These are phyloP conservation scores for Sarcophilus harrisii DNA, from an alignment of 2,797 vertebrate genomes.

Conservation along the genomic window DNA sequence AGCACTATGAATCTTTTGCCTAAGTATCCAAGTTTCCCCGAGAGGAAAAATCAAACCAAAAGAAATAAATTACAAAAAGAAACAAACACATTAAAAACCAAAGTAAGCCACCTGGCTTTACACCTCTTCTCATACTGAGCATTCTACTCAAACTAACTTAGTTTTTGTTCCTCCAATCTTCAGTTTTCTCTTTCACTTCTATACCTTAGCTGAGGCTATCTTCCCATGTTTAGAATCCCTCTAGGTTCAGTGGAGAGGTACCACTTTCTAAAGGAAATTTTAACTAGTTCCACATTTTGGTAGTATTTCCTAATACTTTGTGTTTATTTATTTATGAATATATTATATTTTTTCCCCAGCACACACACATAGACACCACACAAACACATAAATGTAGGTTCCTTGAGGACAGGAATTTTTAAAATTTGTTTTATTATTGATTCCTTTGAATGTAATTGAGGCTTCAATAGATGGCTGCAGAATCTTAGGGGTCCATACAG, in stretches of 20 bases:
- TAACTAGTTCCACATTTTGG: not conserved
- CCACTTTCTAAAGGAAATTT: not conserved
- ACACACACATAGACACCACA: not conserved
- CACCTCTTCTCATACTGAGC: not conserved
- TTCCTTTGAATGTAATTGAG: not conserved
- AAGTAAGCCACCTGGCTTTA: not conserved
- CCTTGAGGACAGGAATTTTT: not conserved
- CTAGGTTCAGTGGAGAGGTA: not conserved
- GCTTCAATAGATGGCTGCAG: not conserved
- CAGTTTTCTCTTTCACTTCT: not conserved
- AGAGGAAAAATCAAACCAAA: conserved; percentile 10
- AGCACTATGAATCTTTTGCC: conserved; percentile 5
- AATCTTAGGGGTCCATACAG: not conserved
- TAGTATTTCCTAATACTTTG: not conserved
- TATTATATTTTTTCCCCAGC: not conserved
- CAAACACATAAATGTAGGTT: not conserved
- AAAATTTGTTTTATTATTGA: not conserved
- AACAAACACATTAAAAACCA: not conserved
- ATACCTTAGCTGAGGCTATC: not conserved
- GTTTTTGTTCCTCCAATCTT: not conserved
- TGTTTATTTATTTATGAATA: not conserved
- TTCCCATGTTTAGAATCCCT: not conserved
- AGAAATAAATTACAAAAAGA: not conserved
- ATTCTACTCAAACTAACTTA: not conserved
- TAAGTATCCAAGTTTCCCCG: not conserved